Evolutionary conservation across 2,113 vertebrate genomes (phyloP).

Genomic region (Dipodomys spectabilis): DNA sequence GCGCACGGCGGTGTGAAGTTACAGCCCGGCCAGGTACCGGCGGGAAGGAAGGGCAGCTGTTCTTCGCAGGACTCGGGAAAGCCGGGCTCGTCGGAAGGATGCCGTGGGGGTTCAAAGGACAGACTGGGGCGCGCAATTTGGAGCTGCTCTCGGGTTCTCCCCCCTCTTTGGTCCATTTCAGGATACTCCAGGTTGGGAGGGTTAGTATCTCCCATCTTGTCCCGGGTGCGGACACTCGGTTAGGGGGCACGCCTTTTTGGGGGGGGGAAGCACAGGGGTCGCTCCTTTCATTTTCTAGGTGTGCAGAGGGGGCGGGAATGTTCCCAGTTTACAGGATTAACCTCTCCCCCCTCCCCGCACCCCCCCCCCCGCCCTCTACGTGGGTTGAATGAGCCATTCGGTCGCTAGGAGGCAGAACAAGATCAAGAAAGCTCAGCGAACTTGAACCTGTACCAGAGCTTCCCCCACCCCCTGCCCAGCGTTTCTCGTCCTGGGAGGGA

Average conservation of each 20-base stretch:
- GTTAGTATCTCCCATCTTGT: background rate
- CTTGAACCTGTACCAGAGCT: slow-evolving; percentile 92
- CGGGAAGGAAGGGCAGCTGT: slow-evolving; percentile 77
- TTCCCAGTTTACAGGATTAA: background rate
- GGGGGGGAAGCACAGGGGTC: background rate
- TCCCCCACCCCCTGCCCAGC: slow-evolving; percentile 74
- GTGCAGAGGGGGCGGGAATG: slow-evolving; percentile 24
- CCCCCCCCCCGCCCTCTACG: background rate
- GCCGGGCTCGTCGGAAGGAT: slow-evolving; percentile 58
- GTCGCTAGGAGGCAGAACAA: slow-evolving; percentile 97
- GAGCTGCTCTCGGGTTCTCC: background rate
- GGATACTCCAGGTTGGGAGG: slow-evolving; percentile 49
- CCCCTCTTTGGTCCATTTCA: slow-evolving; percentile 10
- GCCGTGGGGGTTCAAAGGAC: slow-evolving; percentile 50
- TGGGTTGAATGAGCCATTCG: slow-evolving; percentile 75
- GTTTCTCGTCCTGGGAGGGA: slow-evolving; percentile 68
- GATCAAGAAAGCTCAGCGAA: slow-evolving; percentile 93
- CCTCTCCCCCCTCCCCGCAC: background rate
- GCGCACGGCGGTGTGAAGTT: slow-evolving; percentile 80
- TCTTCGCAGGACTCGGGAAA: slow-evolving; percentile 74
- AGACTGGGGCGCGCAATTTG: slow-evolving; percentile 4
- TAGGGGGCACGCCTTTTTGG: background rate
- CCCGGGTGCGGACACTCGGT: background rate
- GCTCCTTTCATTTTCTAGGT: slow-evolving; percentile 44
- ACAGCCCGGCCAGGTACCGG: slow-evolving; percentile 81